Evolutionary conservation across 2,888 invertebrate species (phyloP).

Genomic region (Entomobrya multifasciata): DNA sequence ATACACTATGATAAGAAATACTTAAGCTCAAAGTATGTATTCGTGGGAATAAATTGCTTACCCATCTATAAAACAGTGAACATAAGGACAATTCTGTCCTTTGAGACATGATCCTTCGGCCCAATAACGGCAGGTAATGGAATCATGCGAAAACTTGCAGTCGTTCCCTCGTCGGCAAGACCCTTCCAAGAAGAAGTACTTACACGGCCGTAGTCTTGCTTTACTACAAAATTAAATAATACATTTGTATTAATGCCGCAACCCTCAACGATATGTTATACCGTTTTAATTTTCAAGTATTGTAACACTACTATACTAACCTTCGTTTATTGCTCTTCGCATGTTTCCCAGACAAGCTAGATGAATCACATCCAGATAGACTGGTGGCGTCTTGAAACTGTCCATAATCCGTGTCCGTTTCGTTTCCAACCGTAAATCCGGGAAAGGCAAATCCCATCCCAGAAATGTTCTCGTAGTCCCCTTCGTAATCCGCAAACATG

Average conservation of each 20-base stretch:
- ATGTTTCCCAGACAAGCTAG: conserved; percentile 73
- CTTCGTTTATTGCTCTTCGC: conserved; percentile 76
- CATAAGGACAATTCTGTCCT: conserved; percentile 77
- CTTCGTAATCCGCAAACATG: conserved; percentile 74
- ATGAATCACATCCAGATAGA: conserved; percentile 65
- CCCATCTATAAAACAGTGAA: conserved; percentile 79
- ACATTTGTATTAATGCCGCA: not conserved
- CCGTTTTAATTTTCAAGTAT: too few relatives aligned
- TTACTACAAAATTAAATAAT: conserved; percentile 54
- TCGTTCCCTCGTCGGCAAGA: conserved; percentile 78
- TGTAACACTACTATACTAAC: conserved; percentile 46
- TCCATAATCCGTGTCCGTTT: conserved; percentile 77
- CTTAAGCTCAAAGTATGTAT: too few relatives aligned
- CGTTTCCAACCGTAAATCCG: conserved; percentile 62
- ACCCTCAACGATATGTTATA: too few relatives aligned
- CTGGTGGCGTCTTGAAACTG: conserved; percentile 75
- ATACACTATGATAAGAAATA: not conserved
- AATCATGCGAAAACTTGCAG: conserved; percentile 79
- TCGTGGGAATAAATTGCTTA: conserved; percentile 52
- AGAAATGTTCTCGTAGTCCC: conserved; percentile 70
- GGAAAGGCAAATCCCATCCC: conserved; percentile 61
- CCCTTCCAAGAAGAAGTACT: conserved; percentile 79
- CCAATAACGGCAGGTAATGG: conserved; percentile 79
- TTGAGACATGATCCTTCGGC: conserved; percentile 79
- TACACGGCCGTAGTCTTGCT: conserved; percentile 78